Evolutionary conservation across 2,113 vertebrate species (phyloP), one percentile per base, ranked within the genome.

Genomic region (Cynocephalus volans): DNA sequence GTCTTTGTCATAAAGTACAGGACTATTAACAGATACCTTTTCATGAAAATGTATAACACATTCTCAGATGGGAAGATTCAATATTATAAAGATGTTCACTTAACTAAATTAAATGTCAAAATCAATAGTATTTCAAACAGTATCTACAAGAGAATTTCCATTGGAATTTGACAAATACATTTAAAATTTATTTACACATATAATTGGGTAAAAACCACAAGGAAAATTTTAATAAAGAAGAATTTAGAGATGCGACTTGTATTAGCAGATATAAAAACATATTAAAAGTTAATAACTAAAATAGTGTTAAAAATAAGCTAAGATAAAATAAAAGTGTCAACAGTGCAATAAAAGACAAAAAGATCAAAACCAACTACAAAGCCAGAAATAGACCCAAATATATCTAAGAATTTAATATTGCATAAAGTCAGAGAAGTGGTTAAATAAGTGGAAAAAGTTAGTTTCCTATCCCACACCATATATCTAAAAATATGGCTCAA

Each of bases 41-140:
- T 1, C 10, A 36, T 5, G 17, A 41, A 48, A 24, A 23, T 17
- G 58, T 2, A 26, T 6, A 28, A 0, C 23, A n/a, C 21, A 26
- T 26, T 18, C 52, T 15, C 17, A 21, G 18, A 19, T 19, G 19
- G 45, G 31, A 19, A 70, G 21, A 36, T 5, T 24, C 18, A 6
- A 11, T 3, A 50, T 28, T 28, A 62, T 26, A 6, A 36, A 62
- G 31, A 70, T 1, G 2, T 8, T 33, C 45, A 28, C 31, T 19
- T 76, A 11, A 79, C 26, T 41, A n/a, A n/a, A 31, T n/a, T 58
- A 45, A 48, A 36, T 4, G 21, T 84, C 15, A 58, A 48, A 48
- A 18, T 31, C 13, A 12, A 23, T 17, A 24, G 6, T 48, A 77
- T 13, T 54, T 36, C 23, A 41, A 52, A 50, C 33, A 64, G 24